Conservation (phyloP, 2,113 vertebrate species). For the Pardalotus punctatus region DNA sequence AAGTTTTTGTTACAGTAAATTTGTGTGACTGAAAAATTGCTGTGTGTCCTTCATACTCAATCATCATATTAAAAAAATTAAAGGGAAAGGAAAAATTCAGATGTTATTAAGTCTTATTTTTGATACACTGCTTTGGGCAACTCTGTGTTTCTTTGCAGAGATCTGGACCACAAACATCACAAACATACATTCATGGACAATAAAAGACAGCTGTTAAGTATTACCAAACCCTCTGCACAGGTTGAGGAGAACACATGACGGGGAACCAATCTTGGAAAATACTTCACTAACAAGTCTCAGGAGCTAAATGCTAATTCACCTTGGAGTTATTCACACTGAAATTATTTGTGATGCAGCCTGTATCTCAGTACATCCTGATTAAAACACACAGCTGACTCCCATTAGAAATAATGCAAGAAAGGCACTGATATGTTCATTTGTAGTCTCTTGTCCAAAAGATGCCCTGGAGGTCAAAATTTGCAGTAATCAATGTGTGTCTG, state of each 20-base stretch:
- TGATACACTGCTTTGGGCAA: background rate
- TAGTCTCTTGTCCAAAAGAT: background rate
- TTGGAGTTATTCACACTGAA: background rate
- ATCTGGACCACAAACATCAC: background rate
- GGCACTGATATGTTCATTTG: background rate
- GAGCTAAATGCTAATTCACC: background rate
- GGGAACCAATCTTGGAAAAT: background rate
- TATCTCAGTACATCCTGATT: background rate
- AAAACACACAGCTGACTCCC: background rate
- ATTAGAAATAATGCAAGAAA: background rate
- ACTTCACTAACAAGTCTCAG: background rate
- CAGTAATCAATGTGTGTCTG: background rate
- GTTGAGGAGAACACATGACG: background rate
- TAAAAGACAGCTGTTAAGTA: background rate
- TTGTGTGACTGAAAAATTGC: background rate
- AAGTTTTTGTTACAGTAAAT: background rate
- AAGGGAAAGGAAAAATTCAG: background rate
- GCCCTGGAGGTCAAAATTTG: background rate
- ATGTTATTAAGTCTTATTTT: background rate
- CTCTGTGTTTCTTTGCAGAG: background rate
- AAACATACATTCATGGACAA: background rate
- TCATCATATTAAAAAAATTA: background rate
- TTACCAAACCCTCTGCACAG: background rate
- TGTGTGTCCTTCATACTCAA: background rate
- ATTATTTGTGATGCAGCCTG: background rate